Base-by-base conservation (phyloP, 2,888 invertebrate genomes). In the Apamea monoglypha region DNA sequence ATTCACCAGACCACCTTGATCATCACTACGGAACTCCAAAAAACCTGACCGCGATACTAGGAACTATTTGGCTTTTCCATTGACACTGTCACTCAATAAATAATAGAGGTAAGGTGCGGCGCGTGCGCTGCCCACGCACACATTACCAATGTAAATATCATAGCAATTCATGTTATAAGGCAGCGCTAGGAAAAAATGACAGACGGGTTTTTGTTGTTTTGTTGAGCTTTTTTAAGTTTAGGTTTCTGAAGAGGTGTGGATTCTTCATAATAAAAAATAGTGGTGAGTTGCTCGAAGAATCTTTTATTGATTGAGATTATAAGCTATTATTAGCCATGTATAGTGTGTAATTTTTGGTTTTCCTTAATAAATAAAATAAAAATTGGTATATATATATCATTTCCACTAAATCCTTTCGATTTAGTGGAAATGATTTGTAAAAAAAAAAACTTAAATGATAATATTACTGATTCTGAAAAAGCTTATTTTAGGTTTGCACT, bases 111-210 rank as follows among this genome's bases (percentile, higher is more conserved):
- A 90, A 91, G 94, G 93, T 90, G 92, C 88, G 94, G 93, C 95
- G 92, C 93, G 94, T 93, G 94, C 94, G 92, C 92, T 87, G 87
- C 95, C 95, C 93, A 94, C 94, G 92, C 92, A 83, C 89, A 84
- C 90, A 94, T 94, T 93, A 92, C 85, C 90, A 92, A 93, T 93
- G 92, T 92, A 92, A 93, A 94, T 92, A 90, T 87, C 84, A 91
- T 88, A 85, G 85, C 90, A 86, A 90, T 89, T 89, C 89, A 76
- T 59, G 61, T 63, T 76, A 53, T 78, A 63, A 90, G 86, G 87
- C 86, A 86, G 68, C 84, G 81, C 75, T 66, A 61, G 36, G 25
- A 75, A 86, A 86, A 74, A 84, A 76, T 71, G 2, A 67, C 74
- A 16, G 61, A 73, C 59, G 50, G 47, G 64, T 78, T 75, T 86